Evolutionary conservation across 2,113 vertebrate species (phyloP).

Genomic region (Colinus virginianus): DNA sequence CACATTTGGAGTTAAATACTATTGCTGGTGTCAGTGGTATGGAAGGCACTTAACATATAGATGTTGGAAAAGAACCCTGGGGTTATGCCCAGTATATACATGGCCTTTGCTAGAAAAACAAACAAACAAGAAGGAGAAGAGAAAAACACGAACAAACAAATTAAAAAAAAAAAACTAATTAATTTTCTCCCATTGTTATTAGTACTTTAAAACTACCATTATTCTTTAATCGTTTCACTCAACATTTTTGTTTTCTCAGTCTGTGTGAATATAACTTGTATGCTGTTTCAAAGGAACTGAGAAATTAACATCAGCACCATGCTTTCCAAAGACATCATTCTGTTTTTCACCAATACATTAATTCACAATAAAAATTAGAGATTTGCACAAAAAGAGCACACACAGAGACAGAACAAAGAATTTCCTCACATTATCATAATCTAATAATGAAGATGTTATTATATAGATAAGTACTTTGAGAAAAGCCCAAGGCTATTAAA

Average conservation of each 20-base stretch:
- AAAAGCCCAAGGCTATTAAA: conserved; percentile 59
- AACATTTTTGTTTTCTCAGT: not conserved
- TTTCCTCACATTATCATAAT: conserved; percentile 51
- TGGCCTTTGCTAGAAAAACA: not conserved
- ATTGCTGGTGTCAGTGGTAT: not conserved
- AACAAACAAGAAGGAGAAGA: not conserved
- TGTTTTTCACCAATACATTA: conserved; percentile 56
- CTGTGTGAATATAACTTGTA: not conserved
- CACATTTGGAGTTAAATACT: not conserved
- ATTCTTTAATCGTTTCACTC: not conserved
- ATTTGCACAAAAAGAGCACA: not conserved
- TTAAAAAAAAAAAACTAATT: rapidly evolving
- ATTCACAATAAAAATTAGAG: not conserved
- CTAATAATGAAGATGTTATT: conserved; percentile 65
- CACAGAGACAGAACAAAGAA: conserved; percentile 42
- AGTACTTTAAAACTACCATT: rapidly evolving
- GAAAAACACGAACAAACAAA: not conserved
- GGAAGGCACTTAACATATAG: not conserved
- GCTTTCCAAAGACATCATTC: not conserved
- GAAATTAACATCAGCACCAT: not conserved
- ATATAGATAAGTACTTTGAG: conserved; percentile 48
- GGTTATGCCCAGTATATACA: not conserved
- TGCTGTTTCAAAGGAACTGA: not conserved
- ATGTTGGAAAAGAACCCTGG: not conserved
- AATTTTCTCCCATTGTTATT: not conserved